These are phyloP conservation scores for Macquaria australasica DNA, from an alignment of 2,113 vertebrate genomes.

Conservation along the genomic window DNA sequence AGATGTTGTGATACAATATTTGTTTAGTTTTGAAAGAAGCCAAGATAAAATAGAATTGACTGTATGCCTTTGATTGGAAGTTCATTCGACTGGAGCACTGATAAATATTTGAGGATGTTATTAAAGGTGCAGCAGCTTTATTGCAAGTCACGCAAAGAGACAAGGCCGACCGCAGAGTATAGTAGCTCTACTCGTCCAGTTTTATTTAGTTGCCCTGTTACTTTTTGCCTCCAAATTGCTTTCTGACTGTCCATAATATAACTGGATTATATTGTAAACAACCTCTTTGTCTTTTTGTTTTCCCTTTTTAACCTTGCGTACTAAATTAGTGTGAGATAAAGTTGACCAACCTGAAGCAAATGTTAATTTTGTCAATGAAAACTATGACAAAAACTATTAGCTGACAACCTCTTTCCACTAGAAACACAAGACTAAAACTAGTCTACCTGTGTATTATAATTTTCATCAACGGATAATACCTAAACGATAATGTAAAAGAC, in stretches of 20 bases:
- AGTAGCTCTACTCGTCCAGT: neutral
- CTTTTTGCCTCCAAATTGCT: too few relatives aligned
- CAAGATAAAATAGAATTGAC: neutral
- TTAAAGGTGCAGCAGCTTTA: neutral
- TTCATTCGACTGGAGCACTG: neutral
- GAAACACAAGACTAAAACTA: neutral
- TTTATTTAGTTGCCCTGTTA: neutral
- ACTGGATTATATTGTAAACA: neutral
- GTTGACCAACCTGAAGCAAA: neutral
- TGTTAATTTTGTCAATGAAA: neutral
- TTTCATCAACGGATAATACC: too few relatives aligned
- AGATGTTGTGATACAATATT: too few relatives aligned
- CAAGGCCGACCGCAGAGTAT: neutral
- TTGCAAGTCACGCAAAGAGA: neutral
- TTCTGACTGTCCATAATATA: too few relatives aligned
- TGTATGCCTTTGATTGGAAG: neutral
- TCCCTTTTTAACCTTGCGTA: neutral
- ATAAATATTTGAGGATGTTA: constrained; percentile 11
- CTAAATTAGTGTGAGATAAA: neutral
- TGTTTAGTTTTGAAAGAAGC: neutral
- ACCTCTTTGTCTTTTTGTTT: neutral
- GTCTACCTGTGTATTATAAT: too few relatives aligned
- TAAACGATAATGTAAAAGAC: neutral
- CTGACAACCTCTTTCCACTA: neutral
- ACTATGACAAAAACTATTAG: neutral